Evolutionary conservation across 1,140 invertebrate species (phyloP).

Genomic region (Hesperophylax magnus): DNA sequence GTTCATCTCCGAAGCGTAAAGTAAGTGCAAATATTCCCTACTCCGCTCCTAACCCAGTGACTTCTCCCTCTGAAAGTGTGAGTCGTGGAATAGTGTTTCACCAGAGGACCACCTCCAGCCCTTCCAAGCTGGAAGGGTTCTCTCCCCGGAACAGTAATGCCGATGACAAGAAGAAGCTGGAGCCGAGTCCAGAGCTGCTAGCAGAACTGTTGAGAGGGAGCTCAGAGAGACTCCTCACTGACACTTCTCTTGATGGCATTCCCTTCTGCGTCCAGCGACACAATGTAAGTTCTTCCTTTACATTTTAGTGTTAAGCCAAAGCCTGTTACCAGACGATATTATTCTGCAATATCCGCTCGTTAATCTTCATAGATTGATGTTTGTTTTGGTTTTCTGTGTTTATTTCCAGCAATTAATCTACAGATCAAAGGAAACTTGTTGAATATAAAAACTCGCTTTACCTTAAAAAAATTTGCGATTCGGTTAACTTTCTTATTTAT

Average conservation of each 20-base stretch:
- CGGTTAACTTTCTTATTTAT: no score
- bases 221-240: conserved; percentile 79
- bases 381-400: conserved; percentile 23
- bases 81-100: conserved; percentile 64
- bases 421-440: conserved; percentile 20
- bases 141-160: conserved; percentile 35
- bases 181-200: conserved; percentile 79
- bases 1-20: conserved; percentile 67
- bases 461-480: no score
- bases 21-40: conserved; percentile 69
- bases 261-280: conserved; percentile 68
- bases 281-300: conserved; percentile 66
- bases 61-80: conserved; percentile 53
- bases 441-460: no score
- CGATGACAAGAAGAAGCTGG: conserved; percentile 61
- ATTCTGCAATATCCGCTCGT: conserved; percentile 32
- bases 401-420: neutral
- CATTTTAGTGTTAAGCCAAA: no score
- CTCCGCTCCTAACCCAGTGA: conserved; percentile 58
- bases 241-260: conserved; percentile 67
- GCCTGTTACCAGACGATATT: neutral
- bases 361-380: conserved; percentile 18
- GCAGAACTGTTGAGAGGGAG: conserved; percentile 82
- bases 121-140: conserved; percentile 79
- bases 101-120: conserved; percentile 84